Evolutionary conservation across 2,113 vertebrate genomes (phyloP).

Genomic region (Tragelaphus strepsiceros): DNA sequence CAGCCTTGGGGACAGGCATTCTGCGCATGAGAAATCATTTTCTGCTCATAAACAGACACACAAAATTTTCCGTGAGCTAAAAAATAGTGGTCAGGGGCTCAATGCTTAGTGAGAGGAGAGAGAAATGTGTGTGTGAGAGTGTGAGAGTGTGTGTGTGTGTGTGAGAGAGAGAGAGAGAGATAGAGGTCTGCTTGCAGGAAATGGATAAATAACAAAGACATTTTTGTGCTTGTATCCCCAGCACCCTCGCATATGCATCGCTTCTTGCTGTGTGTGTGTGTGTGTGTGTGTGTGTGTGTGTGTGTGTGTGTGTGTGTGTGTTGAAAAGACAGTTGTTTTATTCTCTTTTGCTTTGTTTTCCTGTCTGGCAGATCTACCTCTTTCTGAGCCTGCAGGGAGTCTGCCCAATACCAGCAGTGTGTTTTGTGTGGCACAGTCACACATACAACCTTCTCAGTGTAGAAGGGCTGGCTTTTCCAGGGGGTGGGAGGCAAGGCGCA

Average conservation of each 20-base stretch:
- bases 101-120: background rate
- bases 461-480: background rate
- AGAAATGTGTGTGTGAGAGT: background rate
- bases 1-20: background rate
- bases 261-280: background rate
- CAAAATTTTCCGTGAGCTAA: background rate
- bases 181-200: background rate
- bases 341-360: background rate
- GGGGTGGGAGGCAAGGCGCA: accelerated
- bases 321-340: background rate
- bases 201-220: background rate
- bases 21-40: background rate
- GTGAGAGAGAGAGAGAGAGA: accelerated
- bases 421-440: background rate
- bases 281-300: background rate
- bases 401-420: too few species aligned
- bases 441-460: accelerated
- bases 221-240: background rate
- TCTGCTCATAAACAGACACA: background rate
- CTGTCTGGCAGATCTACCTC: background rate
- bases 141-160: accelerated
- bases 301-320: background rate
- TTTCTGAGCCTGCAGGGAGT: background rate
- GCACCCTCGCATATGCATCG: accelerated
- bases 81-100: background rate